Percentiles rank a stretch among this genome's conserved stretches.
Conservation (phyloP, 2,888 invertebrate species). For the Phaonia tiefii region DNA sequence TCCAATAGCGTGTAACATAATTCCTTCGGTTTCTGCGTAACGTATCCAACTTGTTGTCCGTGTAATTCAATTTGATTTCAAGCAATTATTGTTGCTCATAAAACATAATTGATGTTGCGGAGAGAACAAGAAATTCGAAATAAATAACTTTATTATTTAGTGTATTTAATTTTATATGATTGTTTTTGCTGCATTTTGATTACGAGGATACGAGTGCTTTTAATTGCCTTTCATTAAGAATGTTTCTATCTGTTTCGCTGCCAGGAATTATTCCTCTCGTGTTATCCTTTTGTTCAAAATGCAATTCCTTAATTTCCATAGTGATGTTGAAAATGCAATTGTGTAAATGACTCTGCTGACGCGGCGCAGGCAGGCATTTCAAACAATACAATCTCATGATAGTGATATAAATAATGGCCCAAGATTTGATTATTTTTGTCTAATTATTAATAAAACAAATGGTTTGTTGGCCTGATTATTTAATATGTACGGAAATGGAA, state of each 20-base stretch:
- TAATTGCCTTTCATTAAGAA: conserved; percentile 77
- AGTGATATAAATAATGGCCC: too few species aligned
- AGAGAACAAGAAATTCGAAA: background rate
- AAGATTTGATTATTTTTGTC: too few species aligned
- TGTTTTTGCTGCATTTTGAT: conserved; percentile 71
- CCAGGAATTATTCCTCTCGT: conserved; percentile 26
- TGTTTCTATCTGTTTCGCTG: conserved; percentile 27
- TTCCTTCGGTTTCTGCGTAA: too few species aligned
- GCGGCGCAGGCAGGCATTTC: background rate
- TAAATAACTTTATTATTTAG: conserved; percentile 40
- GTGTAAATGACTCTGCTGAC: conserved; percentile 69
- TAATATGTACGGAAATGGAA: too few species aligned
- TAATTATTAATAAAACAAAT: too few species aligned
- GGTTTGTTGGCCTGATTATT: too few species aligned
- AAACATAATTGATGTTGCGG: conserved; percentile 20
- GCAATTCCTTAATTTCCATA: background rate
- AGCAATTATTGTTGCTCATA: conserved; percentile 18
- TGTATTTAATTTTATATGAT: conserved; percentile 67
- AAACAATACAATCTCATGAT: too few species aligned
- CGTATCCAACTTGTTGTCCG: background rate
- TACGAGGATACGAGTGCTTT: conserved; percentile 73
- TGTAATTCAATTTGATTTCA: conserved; percentile 15
- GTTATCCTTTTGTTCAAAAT: background rate
- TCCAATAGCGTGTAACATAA: background rate
- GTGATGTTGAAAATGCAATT: conserved; percentile 66